These are phyloP conservation scores for Hydrolagus affinis DNA, from an alignment of 2,113 vertebrate genomes.

Conservation along the genomic window DNA sequence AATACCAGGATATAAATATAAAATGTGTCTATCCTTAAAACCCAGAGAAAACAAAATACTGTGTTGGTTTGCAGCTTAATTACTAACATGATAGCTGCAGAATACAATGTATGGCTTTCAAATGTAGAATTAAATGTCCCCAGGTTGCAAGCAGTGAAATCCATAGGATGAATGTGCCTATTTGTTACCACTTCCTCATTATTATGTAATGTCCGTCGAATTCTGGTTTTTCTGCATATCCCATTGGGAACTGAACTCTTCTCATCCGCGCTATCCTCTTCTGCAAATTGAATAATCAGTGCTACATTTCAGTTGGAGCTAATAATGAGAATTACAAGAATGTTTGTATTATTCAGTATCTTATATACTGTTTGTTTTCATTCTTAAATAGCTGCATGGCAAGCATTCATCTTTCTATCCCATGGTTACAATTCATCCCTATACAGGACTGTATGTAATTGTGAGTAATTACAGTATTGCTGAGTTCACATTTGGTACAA, in stretches of 20 bases:
- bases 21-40: background rate
- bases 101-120: background rate
- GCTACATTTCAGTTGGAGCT: slow-evolving; percentile 13
- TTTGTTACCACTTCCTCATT: slow-evolving; percentile 15
- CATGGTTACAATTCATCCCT: too few species aligned
- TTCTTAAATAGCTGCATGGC: too few species aligned
- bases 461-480: too few species aligned
- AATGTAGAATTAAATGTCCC: background rate
- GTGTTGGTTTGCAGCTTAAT: slow-evolving; percentile 15
- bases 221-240: background rate
- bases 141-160: slow-evolving; percentile 12
- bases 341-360: background rate
- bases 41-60: background rate
- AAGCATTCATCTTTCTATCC: too few species aligned
- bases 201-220: background rate
- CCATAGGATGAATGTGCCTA: background rate
- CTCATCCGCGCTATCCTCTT: background rate
- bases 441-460: too few species aligned
- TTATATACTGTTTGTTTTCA: background rate
- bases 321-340: slow-evolving; percentile 12
- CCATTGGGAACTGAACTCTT: background rate
- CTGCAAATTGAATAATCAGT: slow-evolving; percentile 15
- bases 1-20: background rate
- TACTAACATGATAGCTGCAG: background rate
- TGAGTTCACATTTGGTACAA: too few species aligned